Percentiles rank a stretch among this genome's conserved stretches.
These are phyloP conservation scores for Aspiorhynchus laticeps DNA, from an alignment of 2,113 vertebrate species.

Conservation along the genomic window DNA sequence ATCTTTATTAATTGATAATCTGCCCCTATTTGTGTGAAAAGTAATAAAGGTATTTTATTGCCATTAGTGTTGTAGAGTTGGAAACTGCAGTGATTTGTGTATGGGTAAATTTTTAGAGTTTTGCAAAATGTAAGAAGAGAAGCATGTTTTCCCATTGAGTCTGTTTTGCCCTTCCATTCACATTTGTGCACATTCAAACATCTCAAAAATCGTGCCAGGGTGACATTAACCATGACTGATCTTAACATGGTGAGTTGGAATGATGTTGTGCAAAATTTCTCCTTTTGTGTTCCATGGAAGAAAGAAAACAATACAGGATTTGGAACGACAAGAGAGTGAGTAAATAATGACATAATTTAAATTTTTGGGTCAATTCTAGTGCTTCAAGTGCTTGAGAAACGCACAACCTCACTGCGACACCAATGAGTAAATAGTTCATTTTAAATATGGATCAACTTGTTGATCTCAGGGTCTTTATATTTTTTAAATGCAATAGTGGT, in stretches of 20 bases:
- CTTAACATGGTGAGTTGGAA: background rate
- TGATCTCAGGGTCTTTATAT: conserved; percentile 43
- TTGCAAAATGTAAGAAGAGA: too few relatives aligned
- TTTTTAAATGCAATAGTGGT: conserved; percentile 37
- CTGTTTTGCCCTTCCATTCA: background rate
- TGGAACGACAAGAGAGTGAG: background rate
- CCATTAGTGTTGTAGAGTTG: background rate
- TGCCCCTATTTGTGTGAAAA: background rate
- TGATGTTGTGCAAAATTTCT: background rate
- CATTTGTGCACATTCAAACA: background rate
- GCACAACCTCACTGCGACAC: conserved; percentile 38
- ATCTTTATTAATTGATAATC: background rate
- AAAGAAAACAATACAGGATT: background rate
- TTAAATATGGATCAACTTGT: conserved; percentile 38
- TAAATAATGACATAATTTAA: background rate
- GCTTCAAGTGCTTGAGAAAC: conserved; percentile 19
- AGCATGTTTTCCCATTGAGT: background rate
- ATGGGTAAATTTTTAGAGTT: background rate
- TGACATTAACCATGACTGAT: background rate
- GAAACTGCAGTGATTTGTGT: background rate
- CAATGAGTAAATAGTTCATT: background rate
- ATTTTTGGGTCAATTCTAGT: background rate
- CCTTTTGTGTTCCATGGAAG: background rate
- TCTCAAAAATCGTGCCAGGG: background rate
- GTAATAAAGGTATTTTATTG: background rate